Conservation (phyloP, 2,888 invertebrate genomes). For the Eristalis arbustorum region DNA sequence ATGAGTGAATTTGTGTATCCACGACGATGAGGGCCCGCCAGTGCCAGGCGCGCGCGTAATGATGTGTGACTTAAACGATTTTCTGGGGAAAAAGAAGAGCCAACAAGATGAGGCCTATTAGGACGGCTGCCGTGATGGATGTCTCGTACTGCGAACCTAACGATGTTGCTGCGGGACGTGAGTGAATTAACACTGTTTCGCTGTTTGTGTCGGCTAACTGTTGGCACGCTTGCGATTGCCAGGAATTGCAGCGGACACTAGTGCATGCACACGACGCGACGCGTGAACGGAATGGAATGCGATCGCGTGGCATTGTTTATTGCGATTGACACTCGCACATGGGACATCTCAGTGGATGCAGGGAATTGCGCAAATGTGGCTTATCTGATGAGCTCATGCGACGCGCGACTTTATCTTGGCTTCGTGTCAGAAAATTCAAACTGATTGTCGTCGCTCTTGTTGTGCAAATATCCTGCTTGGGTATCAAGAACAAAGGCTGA, state of each 20-base stretch:
- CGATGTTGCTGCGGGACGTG: neutral
- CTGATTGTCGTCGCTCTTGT: neutral
- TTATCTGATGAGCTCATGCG: neutral
- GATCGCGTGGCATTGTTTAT: neutral
- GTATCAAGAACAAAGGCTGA: too few species aligned
- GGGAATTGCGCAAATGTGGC: neutral
- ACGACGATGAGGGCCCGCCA: neutral
- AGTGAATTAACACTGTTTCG: conserved; percentile 10
- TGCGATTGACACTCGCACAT: neutral
- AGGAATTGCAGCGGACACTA: neutral
- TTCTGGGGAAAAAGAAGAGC: conserved; percentile 8
- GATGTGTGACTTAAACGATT: conserved; percentile 37
- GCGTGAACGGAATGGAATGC: neutral
- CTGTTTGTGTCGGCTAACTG: neutral
- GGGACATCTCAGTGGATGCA: neutral
- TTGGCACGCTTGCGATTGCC: neutral
- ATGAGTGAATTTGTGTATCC: conserved; percentile 8
- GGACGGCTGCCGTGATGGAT: conserved; percentile 35
- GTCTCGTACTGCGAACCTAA: neutral
- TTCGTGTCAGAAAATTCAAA: neutral
- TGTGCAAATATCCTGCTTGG: too few species aligned
- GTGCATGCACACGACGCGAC: neutral
- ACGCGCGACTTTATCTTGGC: neutral
- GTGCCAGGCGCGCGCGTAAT: conserved; percentile 5
- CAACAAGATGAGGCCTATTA: conserved; percentile 28